Base-by-base conservation (phyloP, 1,140 invertebrate genomes). In the Conopomorpha cramerella region DNA sequence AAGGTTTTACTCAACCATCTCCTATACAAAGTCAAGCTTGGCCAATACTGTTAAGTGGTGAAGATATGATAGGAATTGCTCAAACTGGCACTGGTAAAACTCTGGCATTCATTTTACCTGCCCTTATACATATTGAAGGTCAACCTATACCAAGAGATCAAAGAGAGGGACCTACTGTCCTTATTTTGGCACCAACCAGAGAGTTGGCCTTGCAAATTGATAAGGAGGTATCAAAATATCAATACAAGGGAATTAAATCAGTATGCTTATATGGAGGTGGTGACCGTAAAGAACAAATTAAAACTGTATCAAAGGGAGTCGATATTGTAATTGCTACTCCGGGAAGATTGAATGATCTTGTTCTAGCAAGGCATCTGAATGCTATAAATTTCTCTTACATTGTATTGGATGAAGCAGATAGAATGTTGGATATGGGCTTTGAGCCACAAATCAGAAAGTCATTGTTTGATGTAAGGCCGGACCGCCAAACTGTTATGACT, bases 31-130 rank as follows among this genome's bases (percentile, higher is more conserved):
- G 83, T 43, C 93, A 96, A 73, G 87, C 90, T 0, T 96, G 93
- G 94, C 94, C 94, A 10, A 80, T 95, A 43, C 70, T 95, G 0
- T 57, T 96, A 3, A 85, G 85, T 51, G 94, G 93, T 0, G 81
- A 87, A 52, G 93, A 96, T 73, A 70, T 95, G 49, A 96, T 96
- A 70, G 94, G 94, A 10, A 96, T 97, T 41, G 93, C 95, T 0
- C 94, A 96, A 76, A 94, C 92, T 16, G 91, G 91, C 38, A 95
- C 94, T 17, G 94, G 93, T 46, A 90, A 89, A 79, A 97, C 95
- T 0, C 68, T 96, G 23, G 93, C 94, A 0, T 98, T 96, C 56
- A 66, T 97, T 0, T 57, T 97, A 17, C 95, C 95, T 18, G 93
- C 93, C 10, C 81, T 97, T 28, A 89, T 95, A 47, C 92, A 95